Evolutionary conservation across 2,797 vertebrate species (phyloP).

Genomic region (Molossus molossus): DNA sequence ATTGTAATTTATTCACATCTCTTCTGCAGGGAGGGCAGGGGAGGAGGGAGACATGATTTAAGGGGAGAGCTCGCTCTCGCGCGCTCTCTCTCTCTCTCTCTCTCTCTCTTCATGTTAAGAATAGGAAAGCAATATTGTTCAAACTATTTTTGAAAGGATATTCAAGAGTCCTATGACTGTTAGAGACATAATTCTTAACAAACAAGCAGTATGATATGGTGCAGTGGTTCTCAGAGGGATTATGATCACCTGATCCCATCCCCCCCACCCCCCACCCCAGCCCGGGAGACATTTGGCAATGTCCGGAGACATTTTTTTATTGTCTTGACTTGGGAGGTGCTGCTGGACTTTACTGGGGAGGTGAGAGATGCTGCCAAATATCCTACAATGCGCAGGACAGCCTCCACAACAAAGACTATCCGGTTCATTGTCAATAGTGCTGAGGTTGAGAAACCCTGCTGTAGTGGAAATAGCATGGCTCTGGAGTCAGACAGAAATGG

Average conservation of each 20-base stretch:
- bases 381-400: not conserved
- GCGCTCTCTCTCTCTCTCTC: not conserved
- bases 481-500: not conserved
- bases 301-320: constrained; percentile 30
- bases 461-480: not conserved
- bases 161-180: not conserved
- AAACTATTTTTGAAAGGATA: constrained; percentile 52
- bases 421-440: not conserved
- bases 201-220: not conserved
- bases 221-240: not conserved
- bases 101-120: constrained; percentile 1
- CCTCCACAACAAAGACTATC: not conserved
- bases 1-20: constrained; percentile 6
- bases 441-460: not conserved
- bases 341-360: not conserved
- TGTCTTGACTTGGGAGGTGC: not conserved
- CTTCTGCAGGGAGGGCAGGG: not conserved
- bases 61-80: not conserved
- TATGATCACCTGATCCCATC: not conserved
- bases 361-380: not conserved
- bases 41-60: not conserved
- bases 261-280: not conserved
- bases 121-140: constrained; percentile 51
- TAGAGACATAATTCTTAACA: not conserved
- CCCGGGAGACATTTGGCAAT: constrained; percentile 6